phyloP scores from a whole-genome alignment of 1,140 invertebrate genomes.

The Planococcus citri region DNA sequence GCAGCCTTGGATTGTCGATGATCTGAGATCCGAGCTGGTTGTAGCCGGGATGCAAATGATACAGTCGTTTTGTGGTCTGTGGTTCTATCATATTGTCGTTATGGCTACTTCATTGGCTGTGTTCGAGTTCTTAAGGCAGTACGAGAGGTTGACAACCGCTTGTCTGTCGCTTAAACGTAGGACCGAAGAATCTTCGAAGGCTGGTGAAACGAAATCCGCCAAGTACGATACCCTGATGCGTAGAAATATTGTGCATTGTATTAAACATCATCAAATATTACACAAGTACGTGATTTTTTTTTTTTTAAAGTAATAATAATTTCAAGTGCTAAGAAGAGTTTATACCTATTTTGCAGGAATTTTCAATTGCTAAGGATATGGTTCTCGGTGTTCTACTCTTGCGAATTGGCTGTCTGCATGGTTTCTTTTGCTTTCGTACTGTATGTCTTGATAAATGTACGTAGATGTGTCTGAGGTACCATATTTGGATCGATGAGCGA shows the following conservation, averaged over 20 bases:
- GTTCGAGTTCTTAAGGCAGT: not conserved
- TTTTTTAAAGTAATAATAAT: too few species aligned
- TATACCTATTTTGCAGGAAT: not conserved
- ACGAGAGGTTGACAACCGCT: not conserved
- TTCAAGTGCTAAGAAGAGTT: too few species aligned
- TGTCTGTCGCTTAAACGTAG: not conserved
- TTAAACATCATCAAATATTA: not conserved
- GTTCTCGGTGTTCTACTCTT: not conserved
- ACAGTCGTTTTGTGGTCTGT: not conserved
- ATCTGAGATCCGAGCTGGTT: not conserved
- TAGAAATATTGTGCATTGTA: not conserved
- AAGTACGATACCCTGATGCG: not conserved
- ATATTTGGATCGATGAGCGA: too few species aligned
- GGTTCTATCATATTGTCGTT: not conserved
- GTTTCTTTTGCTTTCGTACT: not conserved
- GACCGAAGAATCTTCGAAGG: not conserved
- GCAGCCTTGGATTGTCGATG: not conserved
- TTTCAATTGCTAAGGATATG: not conserved
- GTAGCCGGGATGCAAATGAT: not conserved
- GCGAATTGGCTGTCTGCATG: not conserved
- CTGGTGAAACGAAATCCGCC: not conserved
- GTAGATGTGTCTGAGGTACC: not conserved
- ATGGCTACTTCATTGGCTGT: not conserved
- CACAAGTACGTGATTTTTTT: not conserved
- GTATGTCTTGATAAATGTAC: not conserved